These are phyloP conservation scores for Hirundichthys speculiger DNA, from an alignment of 2,113 vertebrate species.

Conservation along the genomic window DNA sequence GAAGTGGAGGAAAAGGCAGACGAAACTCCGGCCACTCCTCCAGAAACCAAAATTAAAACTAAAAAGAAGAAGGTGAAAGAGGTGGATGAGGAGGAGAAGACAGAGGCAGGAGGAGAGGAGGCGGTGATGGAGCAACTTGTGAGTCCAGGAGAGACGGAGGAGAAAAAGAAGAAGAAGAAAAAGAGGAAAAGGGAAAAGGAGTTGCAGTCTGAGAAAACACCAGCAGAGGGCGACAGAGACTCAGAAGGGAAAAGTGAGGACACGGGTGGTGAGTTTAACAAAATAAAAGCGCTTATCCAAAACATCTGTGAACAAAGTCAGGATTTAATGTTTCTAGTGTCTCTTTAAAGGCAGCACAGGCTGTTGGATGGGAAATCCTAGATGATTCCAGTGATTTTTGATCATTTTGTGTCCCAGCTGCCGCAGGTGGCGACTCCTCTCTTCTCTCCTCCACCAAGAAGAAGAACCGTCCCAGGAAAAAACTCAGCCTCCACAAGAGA, in stretches of 20 bases:
- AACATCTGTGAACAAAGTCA: too few relatives aligned
- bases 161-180: constrained; percentile 21
- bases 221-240: constrained; percentile 50
- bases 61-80: constrained; percentile 21
- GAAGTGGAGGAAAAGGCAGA: constrained; percentile 19
- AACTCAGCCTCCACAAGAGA: constrained; percentile 40
- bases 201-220: constrained; percentile 16
- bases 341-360: too few relatives aligned
- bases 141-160: too few relatives aligned
- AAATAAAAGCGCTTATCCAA: background rate
- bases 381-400: too few relatives aligned
- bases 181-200: constrained; percentile 33
- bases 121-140: background rate
- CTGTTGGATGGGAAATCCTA: too few relatives aligned
- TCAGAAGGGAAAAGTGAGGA: background rate
- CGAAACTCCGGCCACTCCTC: background rate
- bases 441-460: constrained; percentile 15
- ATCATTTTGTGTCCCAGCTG: too few relatives aligned
- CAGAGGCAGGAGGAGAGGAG: background rate
- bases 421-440: background rate
- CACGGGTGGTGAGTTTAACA: constrained; percentile 12
- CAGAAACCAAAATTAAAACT: constrained; percentile 26
- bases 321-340: too few relatives aligned
- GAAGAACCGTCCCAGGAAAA: constrained; percentile 42
- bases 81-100: constrained; percentile 4